Evolutionary conservation across 1,140 invertebrate genomes (phyloP).

Genomic region (Leptestheria dahalacensis): DNA sequence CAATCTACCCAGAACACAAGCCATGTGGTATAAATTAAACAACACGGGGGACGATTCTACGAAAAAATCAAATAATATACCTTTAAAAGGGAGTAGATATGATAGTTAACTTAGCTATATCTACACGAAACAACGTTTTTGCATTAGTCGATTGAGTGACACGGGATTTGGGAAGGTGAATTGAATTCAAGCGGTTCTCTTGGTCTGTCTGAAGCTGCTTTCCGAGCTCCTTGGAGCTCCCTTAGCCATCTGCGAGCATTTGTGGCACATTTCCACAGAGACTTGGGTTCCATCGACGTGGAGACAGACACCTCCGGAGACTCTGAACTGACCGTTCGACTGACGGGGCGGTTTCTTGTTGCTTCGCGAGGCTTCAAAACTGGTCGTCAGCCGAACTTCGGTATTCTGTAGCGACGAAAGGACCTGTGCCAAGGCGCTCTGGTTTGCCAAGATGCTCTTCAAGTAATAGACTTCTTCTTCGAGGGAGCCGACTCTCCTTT

Average conservation of each 20-base stretch:
- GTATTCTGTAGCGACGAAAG: constrained; percentile 7
- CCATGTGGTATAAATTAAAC: too few relatives aligned
- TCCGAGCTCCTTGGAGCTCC: neutral
- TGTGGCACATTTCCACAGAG: constrained; percentile 14
- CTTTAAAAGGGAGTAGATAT: too few relatives aligned
- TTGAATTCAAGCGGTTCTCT: neutral
- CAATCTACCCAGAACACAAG: too few relatives aligned
- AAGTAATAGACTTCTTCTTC: constrained; percentile 17
- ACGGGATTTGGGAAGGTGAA: neutral
- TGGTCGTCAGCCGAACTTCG: constrained; percentile 5
- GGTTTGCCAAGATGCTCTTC: constrained; percentile 15
- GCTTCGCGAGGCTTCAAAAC: constrained; percentile 3
- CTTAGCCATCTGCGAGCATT: constrained; percentile 9
- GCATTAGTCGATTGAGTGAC: too few relatives aligned
- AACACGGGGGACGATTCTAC: too few relatives aligned
- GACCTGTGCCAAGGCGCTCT: constrained; percentile 11
- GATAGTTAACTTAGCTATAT: too few relatives aligned
- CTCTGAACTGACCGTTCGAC: constrained; percentile 1
- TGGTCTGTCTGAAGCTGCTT: neutral
- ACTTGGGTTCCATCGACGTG: constrained; percentile 16
- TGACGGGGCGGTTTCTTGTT: neutral
- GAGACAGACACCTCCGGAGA: constrained; percentile 16
- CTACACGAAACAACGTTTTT: too few relatives aligned
- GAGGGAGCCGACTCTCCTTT: neutral
- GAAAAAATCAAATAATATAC: too few relatives aligned